Conservation (phyloP, 2,113 vertebrate species). For the Marmota flaviventris region DNA sequence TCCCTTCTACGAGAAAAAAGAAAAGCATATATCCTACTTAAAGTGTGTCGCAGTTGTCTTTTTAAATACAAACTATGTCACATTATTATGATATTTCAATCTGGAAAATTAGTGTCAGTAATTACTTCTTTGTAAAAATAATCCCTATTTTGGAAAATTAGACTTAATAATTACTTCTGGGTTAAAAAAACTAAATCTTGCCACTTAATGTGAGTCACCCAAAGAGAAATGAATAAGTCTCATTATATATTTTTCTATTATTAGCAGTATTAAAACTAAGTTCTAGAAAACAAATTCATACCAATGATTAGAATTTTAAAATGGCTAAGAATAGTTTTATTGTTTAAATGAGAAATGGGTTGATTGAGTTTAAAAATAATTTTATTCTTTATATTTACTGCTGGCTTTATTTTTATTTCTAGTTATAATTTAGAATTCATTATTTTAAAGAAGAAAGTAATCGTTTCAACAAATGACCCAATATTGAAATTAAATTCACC, state of each 20-base stretch:
- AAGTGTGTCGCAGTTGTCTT: background rate
- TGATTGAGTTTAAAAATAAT: constrained; percentile 44
- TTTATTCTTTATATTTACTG: constrained; percentile 56
- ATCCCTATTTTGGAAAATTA: constrained; percentile 66
- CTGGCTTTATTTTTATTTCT: constrained; percentile 49
- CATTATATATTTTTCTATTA: constrained; percentile 34
- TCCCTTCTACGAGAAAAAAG: constrained; percentile 38
- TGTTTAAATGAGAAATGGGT: constrained; percentile 52
- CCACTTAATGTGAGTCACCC: constrained; percentile 49
- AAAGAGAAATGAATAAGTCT: constrained; percentile 64
- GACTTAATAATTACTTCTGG: constrained; percentile 65
- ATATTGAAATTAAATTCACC: constrained; percentile 53
- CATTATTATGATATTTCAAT: constrained; percentile 70
- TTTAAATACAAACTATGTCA: constrained; percentile 54
- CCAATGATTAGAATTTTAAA: constrained; percentile 58
- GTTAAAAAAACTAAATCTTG: constrained; percentile 67
- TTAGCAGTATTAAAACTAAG: constrained; percentile 55
- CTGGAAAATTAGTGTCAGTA: constrained; percentile 58
- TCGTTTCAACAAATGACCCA: background rate
- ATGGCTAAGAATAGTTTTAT: constrained; percentile 62
- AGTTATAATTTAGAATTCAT: constrained; percentile 41
- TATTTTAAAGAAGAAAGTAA: constrained; percentile 21
- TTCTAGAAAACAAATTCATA: constrained; percentile 58
- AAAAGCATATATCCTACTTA: constrained; percentile 25
- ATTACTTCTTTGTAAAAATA: constrained; percentile 72